Conservation (phyloP, 2,888 invertebrate genomes). For the Folsomia manolachei region DNA sequence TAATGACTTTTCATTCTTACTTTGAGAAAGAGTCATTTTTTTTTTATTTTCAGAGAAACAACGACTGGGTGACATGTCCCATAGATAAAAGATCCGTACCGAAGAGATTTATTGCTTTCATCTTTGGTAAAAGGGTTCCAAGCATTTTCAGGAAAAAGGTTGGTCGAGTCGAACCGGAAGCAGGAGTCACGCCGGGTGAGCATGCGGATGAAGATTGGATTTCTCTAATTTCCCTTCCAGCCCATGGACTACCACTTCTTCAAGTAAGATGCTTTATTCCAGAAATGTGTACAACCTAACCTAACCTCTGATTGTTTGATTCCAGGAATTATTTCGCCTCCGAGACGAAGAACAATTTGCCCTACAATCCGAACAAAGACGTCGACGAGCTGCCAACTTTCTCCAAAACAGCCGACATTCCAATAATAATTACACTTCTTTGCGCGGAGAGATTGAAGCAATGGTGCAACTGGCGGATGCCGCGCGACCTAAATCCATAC, state of each 20-base stretch:
- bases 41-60: neutral
- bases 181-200: neutral
- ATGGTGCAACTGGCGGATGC: conserved; percentile 14
- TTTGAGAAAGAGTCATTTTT: too few relatives aligned
- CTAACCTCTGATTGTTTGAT: neutral
- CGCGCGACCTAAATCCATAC: conserved; percentile 26
- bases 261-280: too few relatives aligned
- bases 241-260: neutral
- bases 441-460: too few relatives aligned
- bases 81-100: conserved; percentile 14
- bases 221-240: neutral
- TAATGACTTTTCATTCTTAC: too few relatives aligned
- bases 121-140: conserved; percentile 9
- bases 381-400: neutral
- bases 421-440: neutral
- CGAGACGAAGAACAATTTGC: neutral
- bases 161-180: conserved; percentile 8
- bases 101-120: conserved; percentile 14
- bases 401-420: neutral
- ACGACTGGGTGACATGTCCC: conserved; percentile 16
- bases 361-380: neutral
- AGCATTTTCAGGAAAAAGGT: conserved; percentile 22
- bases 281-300: neutral
- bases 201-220: neutral
- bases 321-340: neutral